phyloP scores from a whole-genome alignment of 2,797 vertebrate genomes.

The Numenius phaeopus region DNA sequence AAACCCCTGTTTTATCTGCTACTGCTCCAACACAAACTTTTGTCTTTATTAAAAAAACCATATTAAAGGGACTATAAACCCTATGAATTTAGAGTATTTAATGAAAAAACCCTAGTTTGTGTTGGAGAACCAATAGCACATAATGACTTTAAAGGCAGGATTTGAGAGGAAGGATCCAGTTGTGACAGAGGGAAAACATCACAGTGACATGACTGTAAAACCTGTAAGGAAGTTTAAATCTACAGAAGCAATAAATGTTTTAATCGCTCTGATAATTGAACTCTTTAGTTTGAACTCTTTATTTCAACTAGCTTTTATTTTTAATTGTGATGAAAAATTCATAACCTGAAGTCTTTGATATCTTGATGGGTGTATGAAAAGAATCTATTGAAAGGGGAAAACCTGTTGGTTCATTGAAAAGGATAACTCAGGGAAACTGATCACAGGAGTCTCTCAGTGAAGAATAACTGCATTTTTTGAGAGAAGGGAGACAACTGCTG shows the following conservation, averaged over 20 bases:
- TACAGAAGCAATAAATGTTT: not conserved
- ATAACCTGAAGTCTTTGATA: not conserved
- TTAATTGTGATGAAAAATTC: not conserved
- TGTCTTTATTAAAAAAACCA: slow-evolving; percentile 42
- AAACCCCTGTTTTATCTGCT: slow-evolving; percentile 1
- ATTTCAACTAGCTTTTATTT: not conserved
- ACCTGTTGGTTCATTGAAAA: not conserved
- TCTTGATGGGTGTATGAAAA: not conserved
- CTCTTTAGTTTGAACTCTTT: not conserved
- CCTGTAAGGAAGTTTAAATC: not conserved
- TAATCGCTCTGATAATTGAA: not conserved
- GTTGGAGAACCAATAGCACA: not conserved
- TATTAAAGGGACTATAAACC: slow-evolving; percentile 16
- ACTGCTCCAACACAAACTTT: slow-evolving; percentile 59
- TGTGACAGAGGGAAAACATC: not conserved
- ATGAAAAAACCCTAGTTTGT: slow-evolving; percentile 1
- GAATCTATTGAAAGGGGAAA: not conserved
- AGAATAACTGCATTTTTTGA: not conserved
- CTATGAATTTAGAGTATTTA: slow-evolving; percentile 19
- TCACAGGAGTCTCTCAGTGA: not conserved
- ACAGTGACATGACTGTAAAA: not conserved
- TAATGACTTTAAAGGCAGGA: not conserved
- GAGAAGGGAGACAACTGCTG: not conserved
- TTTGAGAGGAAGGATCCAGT: not conserved
- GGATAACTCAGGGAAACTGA: not conserved